A percentile compares a stretch with the other conserved stretches of the same genome.
Evolutionary conservation across 2,797 vertebrate genomes (phyloP).

Genomic region (Cyclura pinguis): DNA sequence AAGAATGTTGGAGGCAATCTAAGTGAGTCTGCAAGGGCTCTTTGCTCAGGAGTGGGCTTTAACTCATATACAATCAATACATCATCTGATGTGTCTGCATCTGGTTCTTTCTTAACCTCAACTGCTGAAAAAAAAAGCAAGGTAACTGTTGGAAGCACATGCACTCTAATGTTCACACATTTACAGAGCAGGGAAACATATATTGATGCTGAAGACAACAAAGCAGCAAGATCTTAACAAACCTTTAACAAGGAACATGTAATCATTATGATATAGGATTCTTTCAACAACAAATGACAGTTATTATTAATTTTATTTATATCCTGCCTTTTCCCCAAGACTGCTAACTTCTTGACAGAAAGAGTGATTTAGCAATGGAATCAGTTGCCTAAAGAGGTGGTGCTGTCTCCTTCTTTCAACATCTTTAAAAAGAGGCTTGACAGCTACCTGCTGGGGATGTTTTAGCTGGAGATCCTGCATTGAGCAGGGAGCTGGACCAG

Average conservation of each 20-base stretch:
- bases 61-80: slow-evolving; percentile 88
- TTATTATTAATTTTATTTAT: too few relatives aligned
- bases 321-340: too few relatives aligned
- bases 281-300: not conserved
- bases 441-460: too few relatives aligned
- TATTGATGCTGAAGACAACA: slow-evolving; percentile 21
- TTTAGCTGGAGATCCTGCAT: too few relatives aligned
- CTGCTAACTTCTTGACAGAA: too few relatives aligned
- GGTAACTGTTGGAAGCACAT: not conserved
- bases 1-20: slow-evolving; percentile 93
- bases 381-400: not conserved
- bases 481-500: too few relatives aligned
- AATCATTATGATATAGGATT: not conserved
- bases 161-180: slow-evolving; percentile 9
- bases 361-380: not conserved
- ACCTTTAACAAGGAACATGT: not conserved
- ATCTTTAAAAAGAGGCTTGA: too few relatives aligned
- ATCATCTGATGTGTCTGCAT: slow-evolving; percentile 77
- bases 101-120: slow-evolving; percentile 66
- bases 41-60: slow-evolving; percentile 89
- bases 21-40: slow-evolving; percentile 86
- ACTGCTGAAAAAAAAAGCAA: slow-evolving; percentile 60
- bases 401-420: not conserved
- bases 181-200: not conserved
- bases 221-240: slow-evolving; percentile 22